Percentiles rank a stretch among this genome's conserved stretches.
Conservation (phyloP, 2,888 invertebrate genomes). For the Catocala sponsa region DNA sequence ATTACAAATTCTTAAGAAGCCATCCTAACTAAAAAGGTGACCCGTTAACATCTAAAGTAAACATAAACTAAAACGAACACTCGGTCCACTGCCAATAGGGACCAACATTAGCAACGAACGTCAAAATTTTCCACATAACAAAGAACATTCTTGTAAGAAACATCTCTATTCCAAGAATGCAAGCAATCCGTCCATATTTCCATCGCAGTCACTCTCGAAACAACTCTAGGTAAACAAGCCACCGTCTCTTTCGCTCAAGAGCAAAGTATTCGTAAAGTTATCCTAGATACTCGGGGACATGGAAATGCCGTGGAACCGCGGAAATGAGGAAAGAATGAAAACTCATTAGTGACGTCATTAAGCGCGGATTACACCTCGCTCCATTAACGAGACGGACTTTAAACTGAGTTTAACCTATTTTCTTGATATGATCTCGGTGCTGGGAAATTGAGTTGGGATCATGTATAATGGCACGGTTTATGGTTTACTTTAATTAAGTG, state of each 20-base stretch:
- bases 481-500: constrained; percentile 13
- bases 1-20: constrained; percentile 3
- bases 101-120: constrained; percentile 9
- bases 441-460: constrained; percentile 20
- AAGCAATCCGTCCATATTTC: constrained; percentile 18
- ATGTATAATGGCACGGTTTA: constrained; percentile 7
- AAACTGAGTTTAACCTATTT: constrained; percentile 48
- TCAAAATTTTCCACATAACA: not conserved
- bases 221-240: constrained; percentile 14
- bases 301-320: constrained; percentile 34
- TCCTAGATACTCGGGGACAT: constrained; percentile 30
- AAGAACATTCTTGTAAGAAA: constrained; percentile 3
- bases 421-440: constrained; percentile 39
- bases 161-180: constrained; percentile 40
- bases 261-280: constrained; percentile 16
- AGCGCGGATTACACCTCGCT: constrained; percentile 37
- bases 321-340: constrained; percentile 50
- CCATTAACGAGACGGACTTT: constrained; percentile 37
- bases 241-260: constrained; percentile 23
- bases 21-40: not conserved
- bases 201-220: constrained; percentile 21
- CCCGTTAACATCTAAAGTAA: not conserved
- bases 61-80: constrained; percentile 12
- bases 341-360: constrained; percentile 51
- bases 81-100: not conserved